A percentile compares a stretch with the other conserved stretches of the same genome.
Conservation (phyloP, 37 sponge, comb jelly and placozoan genomes). For the Ianthella basta region DNA sequence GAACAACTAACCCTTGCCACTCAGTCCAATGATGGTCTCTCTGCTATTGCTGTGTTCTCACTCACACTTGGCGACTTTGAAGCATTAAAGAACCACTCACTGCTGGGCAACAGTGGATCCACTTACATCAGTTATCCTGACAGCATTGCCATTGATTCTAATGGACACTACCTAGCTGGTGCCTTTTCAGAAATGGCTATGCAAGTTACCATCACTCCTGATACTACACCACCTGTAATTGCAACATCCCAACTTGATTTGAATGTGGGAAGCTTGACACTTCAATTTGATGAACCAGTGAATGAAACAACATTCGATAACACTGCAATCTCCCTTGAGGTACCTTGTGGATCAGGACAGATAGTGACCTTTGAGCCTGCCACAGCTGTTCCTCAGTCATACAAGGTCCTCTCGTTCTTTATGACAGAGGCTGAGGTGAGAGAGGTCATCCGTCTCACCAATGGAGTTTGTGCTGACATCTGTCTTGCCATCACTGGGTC, state of each 20-base stretch:
- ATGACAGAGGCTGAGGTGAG: slow-evolving; percentile 3
- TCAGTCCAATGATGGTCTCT: slow-evolving; percentile 46
- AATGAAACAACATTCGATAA: slow-evolving; percentile 31
- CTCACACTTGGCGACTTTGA: slow-evolving; percentile 50
- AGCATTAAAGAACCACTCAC: slow-evolving; percentile 60
- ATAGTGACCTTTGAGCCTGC: not conserved
- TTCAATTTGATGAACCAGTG: slow-evolving; percentile 80
- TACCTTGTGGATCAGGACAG: not conserved
- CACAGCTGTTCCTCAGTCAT: not conserved
- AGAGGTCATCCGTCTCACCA: not conserved
- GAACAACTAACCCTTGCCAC: slow-evolving; percentile 29
- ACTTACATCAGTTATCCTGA: slow-evolving; percentile 56
- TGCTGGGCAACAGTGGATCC: slow-evolving; percentile 44
- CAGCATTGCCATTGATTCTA: slow-evolving; percentile 67
- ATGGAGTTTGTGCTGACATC: slow-evolving; percentile 6
- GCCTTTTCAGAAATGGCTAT: slow-evolving; percentile 58
- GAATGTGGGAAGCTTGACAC: slow-evolving; percentile 51
- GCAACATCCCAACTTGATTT: slow-evolving; percentile 47
- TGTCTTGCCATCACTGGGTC: not conserved
- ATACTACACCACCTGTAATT: slow-evolving; percentile 58
- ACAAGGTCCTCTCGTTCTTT: not conserved
- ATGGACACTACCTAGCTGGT: slow-evolving; percentile 56
- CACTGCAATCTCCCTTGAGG: slow-evolving; percentile 30
- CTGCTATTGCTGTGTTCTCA: slow-evolving; percentile 43
- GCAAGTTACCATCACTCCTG: slow-evolving; percentile 48